These are phyloP conservation scores for Hylyphantes graminicola DNA, from an alignment of 1,140 invertebrate species.

Conservation along the genomic window DNA sequence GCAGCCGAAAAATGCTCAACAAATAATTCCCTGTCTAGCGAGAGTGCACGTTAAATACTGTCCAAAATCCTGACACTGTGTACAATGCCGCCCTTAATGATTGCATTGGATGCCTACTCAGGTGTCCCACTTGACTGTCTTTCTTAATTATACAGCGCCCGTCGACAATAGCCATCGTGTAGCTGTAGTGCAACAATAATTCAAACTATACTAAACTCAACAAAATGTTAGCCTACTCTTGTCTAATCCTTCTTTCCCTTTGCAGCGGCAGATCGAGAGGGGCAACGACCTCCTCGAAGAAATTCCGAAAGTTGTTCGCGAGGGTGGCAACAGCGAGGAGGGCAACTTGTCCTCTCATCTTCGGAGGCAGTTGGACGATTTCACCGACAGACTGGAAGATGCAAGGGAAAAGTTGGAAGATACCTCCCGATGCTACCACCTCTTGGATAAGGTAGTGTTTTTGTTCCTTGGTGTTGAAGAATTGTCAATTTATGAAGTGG, in stretches of 20 bases:
- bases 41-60: too few relatives aligned
- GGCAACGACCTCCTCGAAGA: conserved; percentile 82
- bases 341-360: conserved; percentile 69
- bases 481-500: not conserved
- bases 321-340: conserved; percentile 64
- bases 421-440: conserved; percentile 79
- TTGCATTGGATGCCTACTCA: too few relatives aligned
- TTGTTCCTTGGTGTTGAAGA: not conserved
- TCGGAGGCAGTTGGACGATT: conserved; percentile 77
- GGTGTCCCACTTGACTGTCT: too few relatives aligned
- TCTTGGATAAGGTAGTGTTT: conserved; percentile 75
- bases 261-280: conserved; percentile 83
- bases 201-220: too few relatives aligned
- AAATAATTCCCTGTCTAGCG: too few relatives aligned
- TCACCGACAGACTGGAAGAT: conserved; percentile 79
- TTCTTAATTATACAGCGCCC: too few relatives aligned
- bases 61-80: too few relatives aligned
- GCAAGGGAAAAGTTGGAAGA: conserved; percentile 81
- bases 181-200: too few relatives aligned
- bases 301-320: conserved; percentile 69
- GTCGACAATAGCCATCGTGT: too few relatives aligned
- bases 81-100: too few relatives aligned
- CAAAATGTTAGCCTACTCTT: too few relatives aligned
- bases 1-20: too few relatives aligned
- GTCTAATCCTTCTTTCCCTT: not conserved